phyloP scores from a whole-genome alignment of 2,888 invertebrate genomes.

The Cantharis rufa region DNA sequence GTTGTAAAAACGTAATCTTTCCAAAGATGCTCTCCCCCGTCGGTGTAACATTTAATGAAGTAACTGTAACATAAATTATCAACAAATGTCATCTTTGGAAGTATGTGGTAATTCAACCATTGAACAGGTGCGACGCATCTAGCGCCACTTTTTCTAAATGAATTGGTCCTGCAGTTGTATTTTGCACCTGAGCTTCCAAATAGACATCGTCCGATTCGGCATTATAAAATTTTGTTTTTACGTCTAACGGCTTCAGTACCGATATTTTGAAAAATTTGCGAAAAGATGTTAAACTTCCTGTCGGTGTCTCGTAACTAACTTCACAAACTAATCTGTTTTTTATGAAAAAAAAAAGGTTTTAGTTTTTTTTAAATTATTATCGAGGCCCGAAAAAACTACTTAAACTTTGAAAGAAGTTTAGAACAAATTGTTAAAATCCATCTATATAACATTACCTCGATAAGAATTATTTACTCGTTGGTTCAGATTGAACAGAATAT shows the following conservation, averaged over 20 bases:
- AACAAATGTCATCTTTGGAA: background rate
- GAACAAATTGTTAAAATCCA: no score
- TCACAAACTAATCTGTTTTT: constrained; percentile 87
- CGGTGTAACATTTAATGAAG: constrained; percentile 70
- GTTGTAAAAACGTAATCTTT: constrained; percentile 78
- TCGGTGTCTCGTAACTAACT: constrained; percentile 83
- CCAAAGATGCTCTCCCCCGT: constrained; percentile 77
- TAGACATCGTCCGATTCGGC: constrained; percentile 82
- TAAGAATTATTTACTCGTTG: no score
- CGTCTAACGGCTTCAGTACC: constrained; percentile 96
- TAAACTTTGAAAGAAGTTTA: no score
- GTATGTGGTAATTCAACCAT: constrained; percentile 55
- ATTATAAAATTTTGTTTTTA: constrained; percentile 98
- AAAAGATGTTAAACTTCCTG: constrained; percentile 79
- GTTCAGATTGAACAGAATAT: no score
- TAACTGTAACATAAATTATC: constrained; percentile 58
- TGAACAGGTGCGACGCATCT: constrained; percentile 90
- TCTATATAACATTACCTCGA: no score
- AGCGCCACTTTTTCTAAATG: constrained; percentile 92
- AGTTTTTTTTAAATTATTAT: background rate
- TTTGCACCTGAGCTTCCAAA: constrained; percentile 79
- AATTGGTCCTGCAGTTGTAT: constrained; percentile 90
- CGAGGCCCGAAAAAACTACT: no score
- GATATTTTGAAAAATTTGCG: constrained; percentile 98
- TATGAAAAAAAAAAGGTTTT: background rate